phyloP scores from a whole-genome alignment of 2,888 invertebrate genomes.

The Branchellion lobata region DNA sequence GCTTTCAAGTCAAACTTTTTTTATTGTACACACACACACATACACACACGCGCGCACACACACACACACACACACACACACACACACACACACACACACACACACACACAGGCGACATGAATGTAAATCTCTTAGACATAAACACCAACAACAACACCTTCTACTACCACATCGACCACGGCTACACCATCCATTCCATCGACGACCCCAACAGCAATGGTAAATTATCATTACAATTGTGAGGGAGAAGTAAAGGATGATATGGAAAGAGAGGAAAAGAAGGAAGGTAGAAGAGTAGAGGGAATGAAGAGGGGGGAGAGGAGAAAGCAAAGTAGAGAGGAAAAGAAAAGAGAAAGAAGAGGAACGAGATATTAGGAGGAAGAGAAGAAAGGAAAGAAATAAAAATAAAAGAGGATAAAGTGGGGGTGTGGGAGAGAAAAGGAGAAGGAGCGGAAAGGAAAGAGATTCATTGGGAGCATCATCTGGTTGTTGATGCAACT shows the following conservation, averaged over 20 bases:
- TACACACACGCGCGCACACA: not conserved
- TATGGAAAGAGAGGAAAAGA: constrained; percentile 67
- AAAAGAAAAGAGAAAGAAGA: not conserved
- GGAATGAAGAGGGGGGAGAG: not conserved
- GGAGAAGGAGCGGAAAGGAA: too few relatives aligned
- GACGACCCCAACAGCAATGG: constrained; percentile 65
- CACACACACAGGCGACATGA: not conserved
- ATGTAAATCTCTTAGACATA: constrained; percentile 4
- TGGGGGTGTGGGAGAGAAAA: too few relatives aligned
- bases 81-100: not conserved
- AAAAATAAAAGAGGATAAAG: too few relatives aligned
- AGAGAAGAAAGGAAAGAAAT: too few relatives aligned
- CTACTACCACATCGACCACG: constrained; percentile 71
- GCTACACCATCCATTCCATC: constrained; percentile 84
- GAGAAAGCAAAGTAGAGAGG: not conserved
- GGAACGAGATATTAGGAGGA: not conserved
- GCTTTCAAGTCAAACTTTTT: too few relatives aligned
- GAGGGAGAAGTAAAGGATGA: too few relatives aligned
- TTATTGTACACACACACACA: too few relatives aligned
- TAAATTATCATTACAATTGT: too few relatives aligned
- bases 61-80: not conserved
- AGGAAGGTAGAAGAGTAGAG: not conserved
- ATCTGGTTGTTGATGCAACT: too few relatives aligned
- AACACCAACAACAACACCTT: not conserved
- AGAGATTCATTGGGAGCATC: too few relatives aligned